A percentile compares a stretch with the other conserved stretches of the same genome.
phyloP scores from a whole-genome alignment of 2,797 vertebrate genomes.

The Taenioides sp. region DNA sequence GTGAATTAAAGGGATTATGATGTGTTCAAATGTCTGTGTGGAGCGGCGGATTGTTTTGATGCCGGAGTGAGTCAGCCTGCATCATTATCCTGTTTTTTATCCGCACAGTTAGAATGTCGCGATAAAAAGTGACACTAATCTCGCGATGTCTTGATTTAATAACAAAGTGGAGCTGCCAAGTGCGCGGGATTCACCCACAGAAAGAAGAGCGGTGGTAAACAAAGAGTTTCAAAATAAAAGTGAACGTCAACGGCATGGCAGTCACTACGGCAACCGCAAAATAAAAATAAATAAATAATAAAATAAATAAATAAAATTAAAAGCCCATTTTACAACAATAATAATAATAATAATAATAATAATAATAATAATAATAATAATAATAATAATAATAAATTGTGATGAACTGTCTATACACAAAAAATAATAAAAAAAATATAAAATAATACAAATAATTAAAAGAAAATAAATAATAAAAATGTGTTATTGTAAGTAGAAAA shows the following conservation, averaged over 20 bases:
- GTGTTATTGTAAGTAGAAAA: no score
- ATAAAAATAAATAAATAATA: no score
- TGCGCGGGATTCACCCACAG: not conserved
- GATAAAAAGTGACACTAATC: slow-evolving; percentile 17
- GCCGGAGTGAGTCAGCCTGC: slow-evolving; percentile 11
- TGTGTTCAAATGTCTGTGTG: not conserved
- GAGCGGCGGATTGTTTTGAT: slow-evolving; percentile 1
- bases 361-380: no score
- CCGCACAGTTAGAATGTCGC: slow-evolving; percentile 18
- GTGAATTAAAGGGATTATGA: no score
- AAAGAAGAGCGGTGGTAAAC: not conserved
- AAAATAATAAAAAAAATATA: no score
- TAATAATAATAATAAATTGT: no score
- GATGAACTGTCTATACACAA: no score
- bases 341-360: no score
- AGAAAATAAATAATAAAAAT: no score
- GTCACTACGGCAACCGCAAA: not conserved
- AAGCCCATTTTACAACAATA: no score
- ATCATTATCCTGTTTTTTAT: not conserved
- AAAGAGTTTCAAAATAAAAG: not conserved
- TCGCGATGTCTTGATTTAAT: slow-evolving; percentile 43
- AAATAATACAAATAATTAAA: no score
- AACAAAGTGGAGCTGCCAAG: slow-evolving; percentile 24
- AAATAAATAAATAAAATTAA: no score
- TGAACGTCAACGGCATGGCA: not conserved